Base-by-base conservation (phyloP, 2,113 vertebrate genomes). In the Sigmodon hispidus region DNA sequence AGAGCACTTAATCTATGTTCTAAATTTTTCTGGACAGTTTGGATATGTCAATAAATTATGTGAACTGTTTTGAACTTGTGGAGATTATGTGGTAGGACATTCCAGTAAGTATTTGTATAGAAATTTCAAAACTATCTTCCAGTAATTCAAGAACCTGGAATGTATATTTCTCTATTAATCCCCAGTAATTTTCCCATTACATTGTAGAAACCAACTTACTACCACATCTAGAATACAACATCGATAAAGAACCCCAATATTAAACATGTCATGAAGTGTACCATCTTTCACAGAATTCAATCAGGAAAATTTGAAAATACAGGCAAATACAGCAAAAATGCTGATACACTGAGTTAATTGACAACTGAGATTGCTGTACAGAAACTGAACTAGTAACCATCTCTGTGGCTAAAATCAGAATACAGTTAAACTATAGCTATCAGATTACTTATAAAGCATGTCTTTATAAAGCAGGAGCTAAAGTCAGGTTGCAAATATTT, bases 111-210 rank as follows among this genome's bases (percentile, higher is more conserved):
- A 86, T 52, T 77, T 86, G 55, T 75, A 77, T 36, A 81, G 93
- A 75, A 5, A 92, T 45, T 91, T 95, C 40, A 45, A 81, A 87
- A 70, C 34, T 55, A 40, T 79, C 22, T 94, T 76, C 73, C 21
- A 75, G 26, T 90, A 12, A 45, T 10, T 48, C 57, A n/a, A 7
- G 22, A 10, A 50, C 7, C 43, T 72, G 11, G 2, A 15, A 43
- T 69, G 2, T 17, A 50, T 48, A 31, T 24, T 1, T n/a, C 7
- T 63, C 34, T 55, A 2, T 31, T 9, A n/a, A 67, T 6, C 26
- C 36, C 9, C 48, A 59, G 63, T 3, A 73, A 69, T 89, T n/a
- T 94, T 34, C 1, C 34, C 34, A 57, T 89, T 55, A 76, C 1
- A 13, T 75, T 89, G 4, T 36, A 72, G 19, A 96, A 90, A 87